Percentiles rank a stretch among this genome's conserved stretches.
phyloP scores from a whole-genome alignment of 2,888 invertebrate species.

The Orthosia cruda region DNA sequence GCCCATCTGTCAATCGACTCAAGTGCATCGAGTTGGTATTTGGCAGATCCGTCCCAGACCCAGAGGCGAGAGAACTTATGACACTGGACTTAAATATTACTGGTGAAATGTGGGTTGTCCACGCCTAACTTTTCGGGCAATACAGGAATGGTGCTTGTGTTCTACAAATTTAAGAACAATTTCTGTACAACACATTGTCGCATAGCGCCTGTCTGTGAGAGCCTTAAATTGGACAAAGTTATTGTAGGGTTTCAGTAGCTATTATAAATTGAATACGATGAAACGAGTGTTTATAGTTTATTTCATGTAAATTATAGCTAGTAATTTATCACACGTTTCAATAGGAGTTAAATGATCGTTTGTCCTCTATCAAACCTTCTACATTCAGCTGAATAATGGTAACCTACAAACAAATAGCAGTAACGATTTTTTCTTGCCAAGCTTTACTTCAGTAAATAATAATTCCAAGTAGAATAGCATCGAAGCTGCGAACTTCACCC shows the following conservation, averaged over 20 bases:
- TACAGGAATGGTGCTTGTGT: no score
- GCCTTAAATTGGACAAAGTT: constrained; percentile 20
- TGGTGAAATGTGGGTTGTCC: no score
- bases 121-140: no score
- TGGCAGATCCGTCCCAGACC: no score
- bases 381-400: constrained; percentile 1
- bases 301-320: constrained; percentile 7
- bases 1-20: no score
- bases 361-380: constrained; percentile 26
- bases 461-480: constrained; percentile 16
- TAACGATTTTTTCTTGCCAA: constrained; percentile 5
- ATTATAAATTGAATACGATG: constrained; percentile 11
- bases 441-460: constrained; percentile 6
- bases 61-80: no score
- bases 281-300: constrained; percentile 13
- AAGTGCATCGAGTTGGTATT: no score
- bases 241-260: neutral
- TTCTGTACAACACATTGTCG: no score
- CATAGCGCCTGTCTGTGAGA: no score
- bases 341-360: constrained; percentile 6
- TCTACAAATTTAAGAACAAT: no score
- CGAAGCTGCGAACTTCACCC: constrained; percentile 31
- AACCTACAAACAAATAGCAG: neutral
- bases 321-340: constrained; percentile 2
- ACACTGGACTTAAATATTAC: no score